These are phyloP conservation scores for Apus apus DNA, from an alignment of 2,113 vertebrate genomes.

Conservation along the genomic window DNA sequence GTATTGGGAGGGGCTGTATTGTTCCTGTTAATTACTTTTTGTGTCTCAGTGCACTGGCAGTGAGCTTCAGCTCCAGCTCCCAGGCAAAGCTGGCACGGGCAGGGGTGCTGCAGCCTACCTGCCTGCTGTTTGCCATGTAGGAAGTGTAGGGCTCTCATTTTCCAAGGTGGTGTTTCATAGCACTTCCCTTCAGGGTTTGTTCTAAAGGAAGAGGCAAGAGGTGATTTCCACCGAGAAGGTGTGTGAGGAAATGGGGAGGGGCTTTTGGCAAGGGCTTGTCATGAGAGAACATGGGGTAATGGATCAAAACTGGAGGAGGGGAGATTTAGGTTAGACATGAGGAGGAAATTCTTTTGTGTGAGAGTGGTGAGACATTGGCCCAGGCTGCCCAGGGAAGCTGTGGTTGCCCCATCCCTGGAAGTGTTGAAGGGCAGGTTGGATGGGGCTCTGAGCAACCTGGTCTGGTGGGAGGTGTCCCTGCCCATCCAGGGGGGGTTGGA, in stretches of 20 bases:
- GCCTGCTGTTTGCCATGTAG: neutral
- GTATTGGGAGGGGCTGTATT: neutral
- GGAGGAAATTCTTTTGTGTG: no score
- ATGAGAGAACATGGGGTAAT: no score
- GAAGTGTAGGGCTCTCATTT: neutral
- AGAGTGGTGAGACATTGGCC: no score
- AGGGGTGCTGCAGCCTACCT: neutral
- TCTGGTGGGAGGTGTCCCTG: no score
- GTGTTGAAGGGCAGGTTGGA: no score
- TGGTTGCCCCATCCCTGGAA: no score
- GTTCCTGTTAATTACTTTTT: neutral
- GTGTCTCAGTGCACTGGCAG: neutral
- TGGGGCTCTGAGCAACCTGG: no score
- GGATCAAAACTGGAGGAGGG: no score
- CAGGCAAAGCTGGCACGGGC: accelerated
- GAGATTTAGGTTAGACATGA: no score
- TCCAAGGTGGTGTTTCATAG: neutral
- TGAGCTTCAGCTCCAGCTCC: neutral
- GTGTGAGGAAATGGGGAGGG: neutral
- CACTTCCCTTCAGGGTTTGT: neutral
- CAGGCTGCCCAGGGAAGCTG: no score
- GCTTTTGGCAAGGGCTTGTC: no score
- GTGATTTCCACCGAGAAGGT: neutral
- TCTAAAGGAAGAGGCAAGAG: neutral
- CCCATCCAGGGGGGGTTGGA: no score